Evolutionary conservation across 2,113 vertebrate genomes (phyloP), one percentile per base, ranked within the genome.

Genomic region (Globicephala melas): DNA sequence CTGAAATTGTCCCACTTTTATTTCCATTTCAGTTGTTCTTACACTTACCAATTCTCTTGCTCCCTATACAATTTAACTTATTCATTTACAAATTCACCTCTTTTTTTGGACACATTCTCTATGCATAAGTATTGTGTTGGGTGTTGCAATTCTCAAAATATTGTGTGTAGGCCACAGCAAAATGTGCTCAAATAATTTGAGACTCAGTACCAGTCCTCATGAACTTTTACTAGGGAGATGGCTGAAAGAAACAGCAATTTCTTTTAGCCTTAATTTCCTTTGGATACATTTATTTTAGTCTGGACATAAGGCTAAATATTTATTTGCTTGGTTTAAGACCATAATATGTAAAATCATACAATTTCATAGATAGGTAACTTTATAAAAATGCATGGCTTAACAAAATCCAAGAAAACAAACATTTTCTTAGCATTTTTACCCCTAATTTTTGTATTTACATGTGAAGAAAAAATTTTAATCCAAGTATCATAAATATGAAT

Each of bases 311-410:
- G 6, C 2, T 91, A 60, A 83, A 36, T 89, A 80, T 76, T 74
- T 80, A 89, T 76, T 83, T 94, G 55, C 26, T 91, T 93, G 38
- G 67, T 82, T 97, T 95, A 79, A 73, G 12, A 68, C 10, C n/a
- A 95, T 15, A 95, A 31, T 63, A 85, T 26, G 18, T 60, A 84
- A 91, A 84, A 65, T 47, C 28, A 53, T 31, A 38, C 36, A 79
- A 44, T 83, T 80, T 71, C 55, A 63, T 53, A 79, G 58, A 71
- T 5, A 62, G 50, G 6, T 36, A 90, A 63, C 44, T 23, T 71
- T 70, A 47, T 92, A 71, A 71, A 65, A 63, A 20, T 5, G 41
- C 38, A 21, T 67, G 36, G 3, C 58, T 67, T 85, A 91, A 73
- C 23, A 67, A 86, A 94, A 74, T 41, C 6, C 26, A n/a, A 82